Percentiles rank a stretch among this genome's conserved stretches.
Conservation (phyloP, 2,113 vertebrate species). For the Ursus arctos region DNA sequence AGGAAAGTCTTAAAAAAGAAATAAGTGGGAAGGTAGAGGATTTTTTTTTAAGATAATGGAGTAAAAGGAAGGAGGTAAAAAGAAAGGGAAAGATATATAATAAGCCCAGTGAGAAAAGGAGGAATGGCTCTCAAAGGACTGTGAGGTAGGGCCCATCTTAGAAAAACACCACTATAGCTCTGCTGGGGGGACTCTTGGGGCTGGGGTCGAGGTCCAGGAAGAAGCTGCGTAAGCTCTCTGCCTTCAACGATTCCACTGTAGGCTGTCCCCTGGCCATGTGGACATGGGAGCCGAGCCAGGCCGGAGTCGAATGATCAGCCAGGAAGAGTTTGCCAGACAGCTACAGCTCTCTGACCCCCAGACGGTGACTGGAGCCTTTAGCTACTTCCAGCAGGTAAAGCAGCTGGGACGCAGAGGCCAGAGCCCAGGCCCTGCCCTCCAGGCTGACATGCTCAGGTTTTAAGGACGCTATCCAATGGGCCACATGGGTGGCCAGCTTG, state of each 20-base stretch:
- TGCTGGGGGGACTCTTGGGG: not conserved
- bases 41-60: not conserved
- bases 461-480: not conserved
- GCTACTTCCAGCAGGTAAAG: slow-evolving; percentile 86
- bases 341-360: slow-evolving; percentile 82
- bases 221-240: slow-evolving; percentile 14
- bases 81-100: not conserved
- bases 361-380: slow-evolving; percentile 79
- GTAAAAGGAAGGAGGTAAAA: not conserved
- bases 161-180: not conserved
- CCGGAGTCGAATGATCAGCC: slow-evolving; percentile 75
- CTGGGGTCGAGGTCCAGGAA: not conserved
- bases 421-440: not conserved
- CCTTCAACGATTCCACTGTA: not conserved
- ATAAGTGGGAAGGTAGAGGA: not conserved
- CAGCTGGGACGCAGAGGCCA: not conserved
- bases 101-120: not conserved
- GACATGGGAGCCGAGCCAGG: slow-evolving; percentile 71
- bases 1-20: not conserved
- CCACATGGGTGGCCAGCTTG: not conserved
- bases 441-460: not conserved
- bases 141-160: not conserved
- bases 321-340: slow-evolving; percentile 83
- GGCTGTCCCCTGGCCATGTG: slow-evolving; percentile 67
- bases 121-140: not conserved